Percentiles rank a stretch among this genome's conserved stretches.
phyloP scores from a whole-genome alignment of 2,888 invertebrate species.

The Eremobia ochroleuca region DNA sequence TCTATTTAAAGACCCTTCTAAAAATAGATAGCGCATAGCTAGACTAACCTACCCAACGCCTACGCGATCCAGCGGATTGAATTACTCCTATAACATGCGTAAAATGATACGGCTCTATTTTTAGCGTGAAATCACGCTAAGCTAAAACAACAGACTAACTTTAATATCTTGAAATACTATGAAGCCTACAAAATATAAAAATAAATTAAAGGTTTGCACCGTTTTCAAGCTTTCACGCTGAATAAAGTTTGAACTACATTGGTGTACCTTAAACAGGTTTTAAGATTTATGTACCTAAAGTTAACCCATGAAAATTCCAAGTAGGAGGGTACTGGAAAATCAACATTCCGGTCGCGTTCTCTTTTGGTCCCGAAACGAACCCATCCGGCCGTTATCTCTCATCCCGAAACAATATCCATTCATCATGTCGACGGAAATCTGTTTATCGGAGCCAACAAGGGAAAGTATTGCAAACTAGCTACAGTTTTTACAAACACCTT shows the following conservation, averaged over 20 bases:
- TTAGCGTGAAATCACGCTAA: neutral
- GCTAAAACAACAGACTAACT: neutral
- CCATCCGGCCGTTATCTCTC: conserved; percentile 72
- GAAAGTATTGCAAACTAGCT: conserved; percentile 62
- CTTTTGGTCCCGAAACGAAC: conserved; percentile 66
- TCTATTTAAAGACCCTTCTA: neutral
- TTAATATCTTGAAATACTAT: neutral
- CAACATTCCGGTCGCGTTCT: conserved; percentile 72
- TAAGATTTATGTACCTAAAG: conserved; percentile 59
- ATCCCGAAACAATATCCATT: conserved; percentile 76
- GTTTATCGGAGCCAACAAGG: conserved; percentile 73
- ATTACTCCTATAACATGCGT: conserved; percentile 5
- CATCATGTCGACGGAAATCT: conserved; percentile 73
- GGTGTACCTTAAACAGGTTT: conserved; percentile 32
- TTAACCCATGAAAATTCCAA: conserved; percentile 59
- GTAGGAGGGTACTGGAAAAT: conserved; percentile 69
- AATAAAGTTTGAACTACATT: conserved; percentile 32
- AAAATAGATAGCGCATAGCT: conserved; percentile 25
- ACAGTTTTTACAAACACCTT: conserved; percentile 52
- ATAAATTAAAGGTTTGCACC: neutral
- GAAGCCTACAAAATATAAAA: neutral
- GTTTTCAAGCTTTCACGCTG: neutral
- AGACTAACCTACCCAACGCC: conserved; percentile 7
- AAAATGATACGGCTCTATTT: conserved; percentile 12
- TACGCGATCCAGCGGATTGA: conserved; percentile 11